Base-by-base conservation (phyloP, 2,797 vertebrate species). In the Etheostoma perlongum region DNA sequence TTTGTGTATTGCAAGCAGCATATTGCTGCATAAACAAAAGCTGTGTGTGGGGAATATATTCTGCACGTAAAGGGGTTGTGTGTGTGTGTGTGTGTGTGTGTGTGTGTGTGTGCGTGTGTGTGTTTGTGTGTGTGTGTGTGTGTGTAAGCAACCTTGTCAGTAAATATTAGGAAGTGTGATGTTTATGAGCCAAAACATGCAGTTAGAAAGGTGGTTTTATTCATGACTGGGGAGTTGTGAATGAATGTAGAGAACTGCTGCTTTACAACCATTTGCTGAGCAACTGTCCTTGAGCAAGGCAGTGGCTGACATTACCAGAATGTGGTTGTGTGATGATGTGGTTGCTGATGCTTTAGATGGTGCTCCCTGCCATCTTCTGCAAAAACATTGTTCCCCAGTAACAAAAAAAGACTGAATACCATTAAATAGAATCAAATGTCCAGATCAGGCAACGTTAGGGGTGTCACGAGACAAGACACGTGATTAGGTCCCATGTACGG, bases 21-120 rank as follows among this genome's bases (percentile, higher is more conserved):
- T 73, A 79, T 84, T 88, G 54, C 70, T 62, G 65, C 60, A 76
- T 68, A 82, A 85, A 88, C 76, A 76, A 81, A 84, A 66, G 65
- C 68, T 68, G 51, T 57, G 70, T 63, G 62, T 48, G 14, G 47
- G 79, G 60, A 74, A 76, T 73, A 67, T 68, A 74, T 77, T 71
- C 30, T 85, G 78, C 82, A 76, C 23, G 30, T 57, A 60, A 72
- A 65, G 66, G 14, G 8, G 2, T 19, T 57, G 46, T 58, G 12
- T 49, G 58, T 54, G 61, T 46, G 53, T 44, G 54, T n/a, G 44
- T 30, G 59, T 48, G 11, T 33, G 66, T 66, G 55, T 33, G 61
- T 67, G 44, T 11, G 9, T 9, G 42, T 42, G 57, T 48, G 15
- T 49, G 59, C 46, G 36, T 36, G 61, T 27, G 52, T 25, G 62